These are phyloP conservation scores for Trichonephila clavata DNA, from an alignment of 1,140 invertebrate genomes.

Conservation along the genomic window DNA sequence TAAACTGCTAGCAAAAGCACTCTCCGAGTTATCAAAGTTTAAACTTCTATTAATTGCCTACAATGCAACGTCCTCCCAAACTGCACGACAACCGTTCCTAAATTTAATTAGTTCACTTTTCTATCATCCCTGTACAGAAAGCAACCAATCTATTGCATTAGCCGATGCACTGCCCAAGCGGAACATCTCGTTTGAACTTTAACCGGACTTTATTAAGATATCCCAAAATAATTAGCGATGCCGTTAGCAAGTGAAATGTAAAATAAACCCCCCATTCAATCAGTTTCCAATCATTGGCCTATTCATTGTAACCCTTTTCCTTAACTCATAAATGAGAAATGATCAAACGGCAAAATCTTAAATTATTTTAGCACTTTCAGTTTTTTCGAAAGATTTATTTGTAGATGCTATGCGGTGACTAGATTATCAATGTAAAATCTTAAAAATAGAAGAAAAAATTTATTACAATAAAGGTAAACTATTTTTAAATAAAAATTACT, in stretches of 20 bases:
- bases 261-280: not conserved
- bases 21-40: not conserved
- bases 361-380: too few relatives aligned
- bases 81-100: not conserved
- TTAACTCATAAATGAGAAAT: not conserved
- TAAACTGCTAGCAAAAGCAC: not conserved
- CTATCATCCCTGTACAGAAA: not conserved
- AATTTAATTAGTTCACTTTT: slow-evolving; percentile 16
- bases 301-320: not conserved
- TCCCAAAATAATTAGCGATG: not conserved
- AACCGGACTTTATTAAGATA: not conserved
- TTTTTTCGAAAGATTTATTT: too few relatives aligned
- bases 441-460: too few relatives aligned
- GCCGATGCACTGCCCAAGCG: not conserved
- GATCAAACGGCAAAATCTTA: not conserved
- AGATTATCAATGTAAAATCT: too few relatives aligned
- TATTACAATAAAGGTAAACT: too few relatives aligned
- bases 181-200: slow-evolving; percentile 1
- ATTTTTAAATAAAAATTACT: too few relatives aligned
- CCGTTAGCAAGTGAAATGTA: not conserved
- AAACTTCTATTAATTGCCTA: not conserved
- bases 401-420: too few relatives aligned
- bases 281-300: not conserved
- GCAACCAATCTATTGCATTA: not conserved
- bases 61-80: not conserved